Evolutionary conservation across 2,888 invertebrate genomes (phyloP).

Genomic region (Tillus elongatus): DNA sequence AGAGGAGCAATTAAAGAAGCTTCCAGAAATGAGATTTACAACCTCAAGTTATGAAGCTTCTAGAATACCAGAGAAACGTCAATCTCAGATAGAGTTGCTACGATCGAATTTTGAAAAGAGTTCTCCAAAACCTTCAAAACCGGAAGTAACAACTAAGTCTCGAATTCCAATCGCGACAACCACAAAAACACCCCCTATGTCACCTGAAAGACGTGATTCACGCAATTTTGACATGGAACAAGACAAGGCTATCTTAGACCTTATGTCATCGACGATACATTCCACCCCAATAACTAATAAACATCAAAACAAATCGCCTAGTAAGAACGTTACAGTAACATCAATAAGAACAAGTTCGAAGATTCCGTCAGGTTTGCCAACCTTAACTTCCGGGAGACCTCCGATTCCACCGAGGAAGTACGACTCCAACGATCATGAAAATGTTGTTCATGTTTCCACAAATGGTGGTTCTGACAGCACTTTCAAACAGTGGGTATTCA

Average conservation of each 20-base stretch:
- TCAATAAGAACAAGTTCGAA: slow-evolving; percentile 54
- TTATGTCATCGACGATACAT: slow-evolving; percentile 36
- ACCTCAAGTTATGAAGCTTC: slow-evolving; percentile 55
- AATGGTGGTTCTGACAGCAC: slow-evolving; percentile 33
- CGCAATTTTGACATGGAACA: slow-evolving; percentile 33
- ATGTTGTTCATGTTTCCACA: slow-evolving; percentile 29
- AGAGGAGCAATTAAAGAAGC: slow-evolving; percentile 39
- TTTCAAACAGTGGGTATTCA: slow-evolving; percentile 42
- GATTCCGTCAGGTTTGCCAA: slow-evolving; percentile 39
- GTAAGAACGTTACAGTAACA: slow-evolving; percentile 53
- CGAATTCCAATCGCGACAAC: slow-evolving; percentile 38
- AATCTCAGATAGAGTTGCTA: slow-evolving; percentile 48
- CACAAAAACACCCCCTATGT: slow-evolving; percentile 38
- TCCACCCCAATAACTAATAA: slow-evolving; percentile 34
- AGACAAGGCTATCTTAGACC: slow-evolving; percentile 37
- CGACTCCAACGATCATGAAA: slow-evolving; percentile 34
- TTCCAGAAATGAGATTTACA: slow-evolving; percentile 52
- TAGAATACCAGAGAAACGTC: slow-evolving; percentile 49
- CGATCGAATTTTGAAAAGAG: slow-evolving; percentile 43
- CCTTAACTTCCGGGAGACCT: slow-evolving; percentile 36
- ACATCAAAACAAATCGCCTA: slow-evolving; percentile 34
- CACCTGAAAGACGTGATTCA: slow-evolving; percentile 37
- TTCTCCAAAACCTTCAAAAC: slow-evolving; percentile 40
- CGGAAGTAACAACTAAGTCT: slow-evolving; percentile 32
- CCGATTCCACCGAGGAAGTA: slow-evolving; percentile 45